Base-by-base conservation (phyloP, 1,140 invertebrate species). In the Panonychus citri region DNA sequence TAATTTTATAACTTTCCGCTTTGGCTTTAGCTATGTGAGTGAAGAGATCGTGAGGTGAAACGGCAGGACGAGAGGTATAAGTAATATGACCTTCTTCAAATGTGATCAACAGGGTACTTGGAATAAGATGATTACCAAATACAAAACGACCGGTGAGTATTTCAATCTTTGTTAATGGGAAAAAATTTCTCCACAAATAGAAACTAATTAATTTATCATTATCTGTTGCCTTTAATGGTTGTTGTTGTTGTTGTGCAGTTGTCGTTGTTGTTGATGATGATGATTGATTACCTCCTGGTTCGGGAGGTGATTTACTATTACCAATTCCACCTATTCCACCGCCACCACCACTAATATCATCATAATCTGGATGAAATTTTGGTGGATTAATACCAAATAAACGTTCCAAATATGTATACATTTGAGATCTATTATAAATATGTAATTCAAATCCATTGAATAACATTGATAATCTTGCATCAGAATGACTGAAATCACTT, bases 21-120 rank as follows among this genome's bases (percentile, higher is more conserved):
- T 85, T 88, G 54, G 85, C 85, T 68, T 91, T 94, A 10, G 87
- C 78, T 63, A 93, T 85, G 69, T 97, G 90, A 85, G 95, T 96
- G 60, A 95, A 88, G 69, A 85, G 78, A 71, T 96, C 91, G 57
- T 93, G 76, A 49, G 79, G 81, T 1, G 86, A 91, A 0, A 85
- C 86, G 0, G 89, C 85, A 4, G 86, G 86, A 69, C 91, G 91
- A 5, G 90, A 95, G 40, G 88, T 91, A 68, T 95, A 95, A 17
- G 87, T 80, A 67, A 93, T 81, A 66, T 94, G 87, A 28, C 85
- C 82, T 69, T 96, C 90, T 70, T 96, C 93, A 50, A 94, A 81
- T 57, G 81, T 86, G 62, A 95, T 78, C 8, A 86, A 85, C 28
- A 96, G 71, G 3, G 88, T 93, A 17, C 87, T 91, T 0, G 93